phyloP scores from a whole-genome alignment of 2,888 invertebrate genomes.

The Allolobophora icterica region DNA sequence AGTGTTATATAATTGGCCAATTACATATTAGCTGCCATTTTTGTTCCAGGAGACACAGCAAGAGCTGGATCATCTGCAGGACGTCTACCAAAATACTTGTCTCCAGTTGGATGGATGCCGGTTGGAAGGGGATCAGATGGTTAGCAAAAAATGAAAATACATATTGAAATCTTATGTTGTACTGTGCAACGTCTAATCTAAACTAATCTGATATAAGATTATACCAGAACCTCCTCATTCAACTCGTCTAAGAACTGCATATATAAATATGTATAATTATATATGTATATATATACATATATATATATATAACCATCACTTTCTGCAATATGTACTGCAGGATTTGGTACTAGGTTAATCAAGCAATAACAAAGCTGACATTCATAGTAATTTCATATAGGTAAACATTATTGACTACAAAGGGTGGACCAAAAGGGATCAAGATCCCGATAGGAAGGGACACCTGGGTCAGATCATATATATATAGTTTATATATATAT shows the following conservation, averaged over 20 bases:
- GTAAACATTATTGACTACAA: no score
- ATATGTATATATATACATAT: no score
- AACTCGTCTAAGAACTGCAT: background rate
- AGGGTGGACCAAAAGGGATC: no score
- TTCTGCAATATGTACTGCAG: no score
- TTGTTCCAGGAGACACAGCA: background rate
- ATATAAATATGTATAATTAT: no score
- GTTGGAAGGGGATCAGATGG: constrained; percentile 19
- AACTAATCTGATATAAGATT: background rate
- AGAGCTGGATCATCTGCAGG: constrained; percentile 9
- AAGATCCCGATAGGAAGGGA: no score
- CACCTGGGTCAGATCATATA: no score
- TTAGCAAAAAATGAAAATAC: background rate
- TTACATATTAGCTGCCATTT: background rate
- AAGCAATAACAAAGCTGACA: no score
- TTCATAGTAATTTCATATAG: no score
- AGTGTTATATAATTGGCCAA: background rate
- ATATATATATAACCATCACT: no score
- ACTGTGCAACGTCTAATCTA: background rate
- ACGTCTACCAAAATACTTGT: background rate
- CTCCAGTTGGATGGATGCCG: constrained; percentile 14
- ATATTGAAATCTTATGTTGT: background rate
- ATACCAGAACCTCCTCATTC: background rate
- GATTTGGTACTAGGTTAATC: no score
- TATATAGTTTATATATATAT: no score